These are phyloP conservation scores for Drosophila subquinaria DNA, from an alignment of 2,888 invertebrate species.

Conservation along the genomic window DNA sequence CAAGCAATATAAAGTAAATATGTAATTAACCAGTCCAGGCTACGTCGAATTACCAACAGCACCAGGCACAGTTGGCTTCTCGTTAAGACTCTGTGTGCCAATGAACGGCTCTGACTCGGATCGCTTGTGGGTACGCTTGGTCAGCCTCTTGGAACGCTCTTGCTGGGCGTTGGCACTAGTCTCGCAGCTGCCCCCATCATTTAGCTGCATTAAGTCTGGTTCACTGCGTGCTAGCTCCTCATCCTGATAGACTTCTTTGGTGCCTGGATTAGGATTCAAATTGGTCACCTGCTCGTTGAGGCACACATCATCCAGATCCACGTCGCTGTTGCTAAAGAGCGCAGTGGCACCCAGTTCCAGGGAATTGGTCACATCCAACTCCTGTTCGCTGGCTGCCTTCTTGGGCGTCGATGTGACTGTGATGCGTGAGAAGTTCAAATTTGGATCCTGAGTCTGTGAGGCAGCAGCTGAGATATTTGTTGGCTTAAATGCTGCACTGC, in stretches of 20 bases:
- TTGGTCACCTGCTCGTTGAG: constrained; percentile 90
- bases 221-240: constrained; percentile 85
- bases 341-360: constrained; percentile 90
- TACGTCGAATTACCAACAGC: constrained; percentile 57
- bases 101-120: constrained; percentile 84
- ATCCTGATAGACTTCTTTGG: constrained; percentile 75
- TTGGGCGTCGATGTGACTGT: constrained; percentile 75
- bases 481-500: constrained; percentile 59
- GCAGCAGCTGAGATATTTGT: constrained; percentile 40
- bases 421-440: constrained; percentile 52
- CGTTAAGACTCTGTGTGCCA: constrained; percentile 75
- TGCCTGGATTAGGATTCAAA: constrained; percentile 44
- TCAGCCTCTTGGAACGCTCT: constrained; percentile 60
- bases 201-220: constrained; percentile 81
- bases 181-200: constrained; percentile 43
- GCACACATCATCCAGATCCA: constrained; percentile 92
- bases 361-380: constrained; percentile 83
- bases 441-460: constrained; percentile 60
- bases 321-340: constrained; percentile 94
- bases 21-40: constrained; percentile 8
- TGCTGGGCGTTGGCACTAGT: constrained; percentile 45
- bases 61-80: constrained; percentile 35
- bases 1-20: constrained; percentile 20
- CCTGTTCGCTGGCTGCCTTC: constrained; percentile 65
- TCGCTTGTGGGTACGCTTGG: constrained; percentile 84